These are phyloP conservation scores for Melipona bicolor DNA, from an alignment of 2,888 invertebrate species.

Conservation along the genomic window DNA sequence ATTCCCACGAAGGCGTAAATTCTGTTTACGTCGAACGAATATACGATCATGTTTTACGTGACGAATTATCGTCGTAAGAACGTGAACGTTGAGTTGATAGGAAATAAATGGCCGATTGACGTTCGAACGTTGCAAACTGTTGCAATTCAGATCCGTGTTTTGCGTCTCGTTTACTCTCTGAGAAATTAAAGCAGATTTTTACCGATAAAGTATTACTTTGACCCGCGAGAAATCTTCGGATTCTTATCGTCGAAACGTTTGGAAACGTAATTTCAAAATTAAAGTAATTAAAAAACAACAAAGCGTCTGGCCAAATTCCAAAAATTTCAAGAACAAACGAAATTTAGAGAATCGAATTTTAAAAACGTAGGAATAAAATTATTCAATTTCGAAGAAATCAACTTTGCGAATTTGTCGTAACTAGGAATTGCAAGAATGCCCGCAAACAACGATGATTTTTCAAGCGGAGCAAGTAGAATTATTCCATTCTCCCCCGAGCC, in stretches of 20 bases:
- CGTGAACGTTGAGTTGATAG: not conserved
- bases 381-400: not conserved
- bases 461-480: too few species aligned
- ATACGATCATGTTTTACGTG: constrained; percentile 9
- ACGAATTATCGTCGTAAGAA: not conserved
- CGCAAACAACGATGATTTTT: not conserved
- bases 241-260: not conserved
- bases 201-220: not conserved
- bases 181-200: not conserved
- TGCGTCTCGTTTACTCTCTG: not conserved
- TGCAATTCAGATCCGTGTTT: not conserved
- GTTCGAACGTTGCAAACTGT: not conserved
- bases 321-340: not conserved
- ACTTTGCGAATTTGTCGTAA: not conserved
- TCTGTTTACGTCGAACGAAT: constrained; percentile 13
- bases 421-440: not conserved
- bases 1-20: constrained; percentile 13
- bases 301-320: too few species aligned
- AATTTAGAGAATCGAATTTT: not conserved
- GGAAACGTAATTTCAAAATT: not conserved
- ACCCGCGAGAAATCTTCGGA: not conserved
- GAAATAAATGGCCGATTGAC: not conserved
- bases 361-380: too few species aligned
- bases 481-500: too few species aligned
- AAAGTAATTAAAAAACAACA: not conserved